These are phyloP conservation scores for Drosophila infuscata DNA, from an alignment of 2,888 invertebrate species.

Conservation along the genomic window DNA sequence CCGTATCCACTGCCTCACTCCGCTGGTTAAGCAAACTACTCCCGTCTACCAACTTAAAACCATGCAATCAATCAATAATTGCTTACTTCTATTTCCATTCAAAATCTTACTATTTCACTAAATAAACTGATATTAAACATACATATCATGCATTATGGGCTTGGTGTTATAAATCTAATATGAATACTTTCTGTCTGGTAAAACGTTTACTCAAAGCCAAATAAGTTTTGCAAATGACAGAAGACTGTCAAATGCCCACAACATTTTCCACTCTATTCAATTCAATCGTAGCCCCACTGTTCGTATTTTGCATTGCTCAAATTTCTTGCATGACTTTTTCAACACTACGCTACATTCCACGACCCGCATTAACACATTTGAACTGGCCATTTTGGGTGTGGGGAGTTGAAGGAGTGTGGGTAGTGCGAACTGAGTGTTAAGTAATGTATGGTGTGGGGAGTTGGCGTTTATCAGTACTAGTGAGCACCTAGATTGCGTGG, in stretches of 20 bases:
- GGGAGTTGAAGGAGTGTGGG: neutral
- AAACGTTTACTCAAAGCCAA: neutral
- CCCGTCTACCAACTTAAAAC: neutral
- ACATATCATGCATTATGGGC: neutral
- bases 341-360: slow-evolving; percentile 18
- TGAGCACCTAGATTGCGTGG: slow-evolving; percentile 42
- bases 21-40: neutral
- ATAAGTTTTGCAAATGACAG: neutral
- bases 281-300: neutral
- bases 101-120: neutral
- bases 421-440: neutral
- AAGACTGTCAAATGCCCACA: neutral
- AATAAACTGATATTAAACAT: neutral
- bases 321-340: slow-evolving; percentile 16
- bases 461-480: slow-evolving; percentile 67
- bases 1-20: neutral
- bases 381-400: slow-evolving; percentile 10
- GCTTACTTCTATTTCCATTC: neutral
- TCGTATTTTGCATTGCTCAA: neutral
- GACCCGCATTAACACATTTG: slow-evolving; percentile 18
- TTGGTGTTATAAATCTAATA: neutral
- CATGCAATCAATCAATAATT: neutral
- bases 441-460: slow-evolving; percentile 3
- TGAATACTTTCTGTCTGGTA: neutral
- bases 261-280: neutral